These are phyloP conservation scores for Panagrolaimus sp. DNA, from an alignment of 1,140 invertebrate genomes.

Conservation along the genomic window DNA sequence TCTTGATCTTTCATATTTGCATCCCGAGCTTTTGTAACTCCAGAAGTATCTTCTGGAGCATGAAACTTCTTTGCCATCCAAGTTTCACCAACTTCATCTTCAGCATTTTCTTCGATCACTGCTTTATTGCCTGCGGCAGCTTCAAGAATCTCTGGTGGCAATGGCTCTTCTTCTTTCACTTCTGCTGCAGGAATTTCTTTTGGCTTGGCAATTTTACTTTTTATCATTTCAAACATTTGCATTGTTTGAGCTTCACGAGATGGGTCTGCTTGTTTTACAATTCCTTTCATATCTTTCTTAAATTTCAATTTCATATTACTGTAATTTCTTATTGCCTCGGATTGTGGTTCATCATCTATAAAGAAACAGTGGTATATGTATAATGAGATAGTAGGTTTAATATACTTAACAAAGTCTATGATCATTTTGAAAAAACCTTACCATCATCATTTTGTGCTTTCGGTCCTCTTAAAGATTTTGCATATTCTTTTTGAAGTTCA, in stretches of 20 bases:
- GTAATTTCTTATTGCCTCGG: slow-evolving; percentile 71
- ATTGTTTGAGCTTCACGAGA: slow-evolving; percentile 67
- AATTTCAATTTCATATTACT: slow-evolving; percentile 74
- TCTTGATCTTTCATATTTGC: slow-evolving; percentile 75
- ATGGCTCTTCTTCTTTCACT: slow-evolving; percentile 62
- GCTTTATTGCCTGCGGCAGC: slow-evolving; percentile 56
- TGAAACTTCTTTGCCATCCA: slow-evolving; percentile 73
- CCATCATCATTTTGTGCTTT: not conserved
- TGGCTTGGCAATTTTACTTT: slow-evolving; percentile 63
- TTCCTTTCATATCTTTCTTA: slow-evolving; percentile 60
- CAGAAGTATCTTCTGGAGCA: slow-evolving; percentile 70
- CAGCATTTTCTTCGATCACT: slow-evolving; percentile 44
- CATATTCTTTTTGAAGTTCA: not conserved
- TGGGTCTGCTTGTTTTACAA: slow-evolving; percentile 62
- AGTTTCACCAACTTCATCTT: slow-evolving; percentile 36
- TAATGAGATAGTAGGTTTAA: no score
- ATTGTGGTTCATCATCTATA: slow-evolving; percentile 52
- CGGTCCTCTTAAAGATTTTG: not conserved
- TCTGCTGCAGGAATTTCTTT: slow-evolving; percentile 63
- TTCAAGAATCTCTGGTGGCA: slow-evolving; percentile 39
- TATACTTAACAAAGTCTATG: no score
- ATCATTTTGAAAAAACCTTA: no score
- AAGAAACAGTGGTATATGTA: no score
- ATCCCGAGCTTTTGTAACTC: slow-evolving; percentile 80
- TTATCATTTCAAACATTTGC: slow-evolving; percentile 74